Evolutionary conservation across 2,113 vertebrate species (phyloP).

Genomic region (Sprattus sprattus): DNA sequence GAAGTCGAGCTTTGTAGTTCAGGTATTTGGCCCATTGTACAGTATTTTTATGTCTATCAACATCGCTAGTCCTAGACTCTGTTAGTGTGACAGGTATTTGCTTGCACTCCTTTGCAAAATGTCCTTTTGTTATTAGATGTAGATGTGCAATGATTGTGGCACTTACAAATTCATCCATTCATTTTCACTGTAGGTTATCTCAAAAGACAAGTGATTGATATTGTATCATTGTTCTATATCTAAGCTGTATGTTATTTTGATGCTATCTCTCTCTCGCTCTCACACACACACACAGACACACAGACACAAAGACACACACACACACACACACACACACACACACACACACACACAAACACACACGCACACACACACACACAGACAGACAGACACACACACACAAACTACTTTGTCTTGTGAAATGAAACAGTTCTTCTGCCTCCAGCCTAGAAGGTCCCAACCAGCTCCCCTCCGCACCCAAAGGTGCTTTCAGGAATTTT

Average conservation of each 20-base stretch:
- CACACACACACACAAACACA: no score
- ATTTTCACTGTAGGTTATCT: background rate
- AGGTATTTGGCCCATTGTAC: background rate
- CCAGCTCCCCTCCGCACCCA: background rate
- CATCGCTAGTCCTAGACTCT: background rate
- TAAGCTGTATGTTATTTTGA: background rate
- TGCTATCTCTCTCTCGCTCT: no score
- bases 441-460: background rate
- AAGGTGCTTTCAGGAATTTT: slow-evolving; percentile 11
- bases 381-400: no score
- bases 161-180: background rate
- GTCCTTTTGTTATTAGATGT: background rate
- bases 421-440: slow-evolving; percentile 24
- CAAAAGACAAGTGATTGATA: background rate
- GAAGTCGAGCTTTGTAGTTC: background rate
- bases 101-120: background rate
- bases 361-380: no score
- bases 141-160: background rate
- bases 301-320: no score
- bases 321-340: no score
- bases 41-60: background rate
- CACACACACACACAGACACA: no score
- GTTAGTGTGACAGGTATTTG: background rate
- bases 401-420: slow-evolving; percentile 21
- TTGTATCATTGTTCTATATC: background rate